A percentile compares a stretch with the other conserved stretches of the same genome.
Evolutionary conservation across 2,113 vertebrate species (phyloP).

Genomic region (Mirza zaza): DNA sequence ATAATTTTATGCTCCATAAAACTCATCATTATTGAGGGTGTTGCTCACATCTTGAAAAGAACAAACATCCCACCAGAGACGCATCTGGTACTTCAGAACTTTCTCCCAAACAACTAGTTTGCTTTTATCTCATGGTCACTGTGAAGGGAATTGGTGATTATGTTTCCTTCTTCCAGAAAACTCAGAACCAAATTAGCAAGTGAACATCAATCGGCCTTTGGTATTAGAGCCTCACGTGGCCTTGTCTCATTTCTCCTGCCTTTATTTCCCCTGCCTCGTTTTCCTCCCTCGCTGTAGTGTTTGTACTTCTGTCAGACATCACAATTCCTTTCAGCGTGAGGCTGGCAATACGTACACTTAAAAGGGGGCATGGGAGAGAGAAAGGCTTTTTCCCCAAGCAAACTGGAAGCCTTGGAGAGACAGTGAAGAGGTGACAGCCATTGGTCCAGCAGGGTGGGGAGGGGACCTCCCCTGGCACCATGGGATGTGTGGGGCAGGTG

Average conservation of each 20-base stretch:
- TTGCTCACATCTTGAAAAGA: constrained; percentile 28
- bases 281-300: background rate
- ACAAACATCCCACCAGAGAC: constrained; percentile 9
- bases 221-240: background rate
- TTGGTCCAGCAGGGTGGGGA: accelerated
- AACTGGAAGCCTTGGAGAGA: background rate
- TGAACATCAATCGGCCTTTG: background rate
- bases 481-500: too few species aligned
- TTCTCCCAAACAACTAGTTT: background rate
- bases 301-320: background rate
- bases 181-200: constrained; percentile 15
- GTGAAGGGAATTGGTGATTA: background rate
- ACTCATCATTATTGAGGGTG: background rate
- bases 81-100: background rate
- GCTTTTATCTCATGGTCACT: background rate
- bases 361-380: background rate
- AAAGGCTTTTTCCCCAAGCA: background rate
- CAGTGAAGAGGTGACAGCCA: background rate
- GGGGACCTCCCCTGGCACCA: too few species aligned
- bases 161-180: constrained; percentile 18
- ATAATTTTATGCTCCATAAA: background rate
- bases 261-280: background rate
- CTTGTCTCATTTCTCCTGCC: background rate
- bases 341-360: background rate
- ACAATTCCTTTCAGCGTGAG: constrained; percentile 6